Evolutionary conservation across 2,888 invertebrate species (phyloP), one percentile per base, ranked within the genome.

Genomic region (Euplexia lucipara): DNA sequence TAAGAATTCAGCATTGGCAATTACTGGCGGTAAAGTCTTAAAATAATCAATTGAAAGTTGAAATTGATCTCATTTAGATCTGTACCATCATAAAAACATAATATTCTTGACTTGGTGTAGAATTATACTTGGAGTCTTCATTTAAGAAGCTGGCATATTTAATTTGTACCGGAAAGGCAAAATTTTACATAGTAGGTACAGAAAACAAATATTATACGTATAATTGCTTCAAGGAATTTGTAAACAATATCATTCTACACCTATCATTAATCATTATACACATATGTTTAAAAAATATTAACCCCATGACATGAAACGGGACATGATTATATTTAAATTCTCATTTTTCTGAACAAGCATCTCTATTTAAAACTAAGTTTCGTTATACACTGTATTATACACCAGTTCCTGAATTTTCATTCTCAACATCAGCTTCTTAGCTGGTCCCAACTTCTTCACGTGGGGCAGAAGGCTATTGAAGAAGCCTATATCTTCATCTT

Each of bases 321-420:
- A 20, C 2, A 47, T n/a, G 18, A 16, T 30, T n/a, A 16, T 39
- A 2, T 39, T 42, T 9, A 58, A n/a, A 58, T 60, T 54, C 37
- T 49, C 22, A 56, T 48, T 52, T 63, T 48, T 54, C 48, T 30
- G 35, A 56, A 42, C 60, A 71, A 69, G 61, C 16, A 49, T 12
- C 20, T 48, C 2, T 10, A 12, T 35, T 1, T 34, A 54, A 45
- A 48, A 53, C 75, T 88, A 90, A 41, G 88, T 85, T 49, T 93
- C 90, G 77, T 89, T 95, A 76, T 95, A 95, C 0, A 95, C 95
- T 1, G 95, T 94, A 79, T 95, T 95, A 71, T 95, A 95, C 8
- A 95, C 94, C 45, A 95, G 53, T 62, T 95, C 95, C 49, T 95
- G 95, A 9, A 95, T 95, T 73, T 95, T 95, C 94, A 95, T 95